Conservation (phyloP, 2,113 vertebrate species). For the Eulemur macaco region DNA sequence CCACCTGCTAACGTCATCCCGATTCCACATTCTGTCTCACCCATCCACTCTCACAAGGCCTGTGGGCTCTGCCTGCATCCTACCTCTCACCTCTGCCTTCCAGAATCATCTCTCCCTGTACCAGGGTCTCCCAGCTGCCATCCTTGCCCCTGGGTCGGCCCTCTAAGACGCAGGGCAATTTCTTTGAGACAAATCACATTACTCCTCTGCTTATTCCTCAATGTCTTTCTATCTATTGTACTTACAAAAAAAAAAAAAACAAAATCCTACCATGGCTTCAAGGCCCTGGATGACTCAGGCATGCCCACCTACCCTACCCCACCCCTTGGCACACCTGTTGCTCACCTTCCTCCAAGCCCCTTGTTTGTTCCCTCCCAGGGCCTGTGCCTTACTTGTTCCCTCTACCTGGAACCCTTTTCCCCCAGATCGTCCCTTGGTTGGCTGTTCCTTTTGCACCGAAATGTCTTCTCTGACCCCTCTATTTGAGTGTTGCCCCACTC, state of each 20-base stretch:
- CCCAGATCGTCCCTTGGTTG: background rate
- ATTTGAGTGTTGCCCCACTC: background rate
- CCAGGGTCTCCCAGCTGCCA: background rate
- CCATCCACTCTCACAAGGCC: no score
- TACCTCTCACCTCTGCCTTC: background rate
- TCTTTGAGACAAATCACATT: background rate
- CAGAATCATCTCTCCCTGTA: background rate
- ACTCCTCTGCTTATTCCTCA: background rate
- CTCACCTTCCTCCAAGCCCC: background rate
- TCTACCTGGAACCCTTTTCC: background rate
- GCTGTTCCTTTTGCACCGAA: background rate
- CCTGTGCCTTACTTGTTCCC: background rate
- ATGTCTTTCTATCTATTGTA: background rate
- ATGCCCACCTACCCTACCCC: background rate
- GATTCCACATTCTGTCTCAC: background rate
- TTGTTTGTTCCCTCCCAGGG: background rate
- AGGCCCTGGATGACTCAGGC: background rate
- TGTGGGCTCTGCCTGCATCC: background rate
- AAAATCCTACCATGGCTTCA: background rate
- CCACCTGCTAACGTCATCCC: background rate
- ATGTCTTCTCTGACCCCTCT: background rate
- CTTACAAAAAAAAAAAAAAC: background rate
- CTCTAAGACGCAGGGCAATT: background rate
- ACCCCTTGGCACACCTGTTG: background rate
- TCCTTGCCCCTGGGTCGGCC: background rate